Percentiles rank a stretch among this genome's conserved stretches.
Evolutionary conservation across 2,888 invertebrate species (phyloP).

Genomic region (Matsumyia berberina): DNA sequence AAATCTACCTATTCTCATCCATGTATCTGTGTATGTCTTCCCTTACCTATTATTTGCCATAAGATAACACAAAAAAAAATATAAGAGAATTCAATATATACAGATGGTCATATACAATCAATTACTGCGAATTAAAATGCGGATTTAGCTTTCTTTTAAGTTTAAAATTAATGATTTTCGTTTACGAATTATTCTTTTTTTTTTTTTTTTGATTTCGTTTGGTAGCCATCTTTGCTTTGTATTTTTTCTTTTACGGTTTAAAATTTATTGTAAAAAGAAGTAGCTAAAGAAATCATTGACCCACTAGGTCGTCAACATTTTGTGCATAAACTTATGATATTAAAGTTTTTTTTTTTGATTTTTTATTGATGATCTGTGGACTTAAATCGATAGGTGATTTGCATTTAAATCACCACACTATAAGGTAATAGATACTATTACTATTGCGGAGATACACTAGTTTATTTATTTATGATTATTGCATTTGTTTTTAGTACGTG

Average conservation of each 20-base stretch:
- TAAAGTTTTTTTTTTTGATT: too few species aligned
- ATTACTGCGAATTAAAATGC: slow-evolving; percentile 68
- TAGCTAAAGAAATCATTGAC: slow-evolving; percentile 53
- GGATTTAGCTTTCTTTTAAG: slow-evolving; percentile 64
- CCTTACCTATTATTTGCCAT: slow-evolving; percentile 8
- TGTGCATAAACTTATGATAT: slow-evolving; percentile 18
- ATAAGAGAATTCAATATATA: not conserved
- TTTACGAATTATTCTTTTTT: not conserved
- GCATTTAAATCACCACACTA: slow-evolving; percentile 15
- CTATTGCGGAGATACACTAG: not conserved
- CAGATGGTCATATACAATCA: slow-evolving; percentile 41
- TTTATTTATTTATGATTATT: slow-evolving; percentile 41
- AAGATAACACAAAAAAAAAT: slow-evolving; percentile 1
- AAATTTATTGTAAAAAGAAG: not conserved
- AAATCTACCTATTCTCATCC: not conserved
- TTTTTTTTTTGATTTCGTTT: slow-evolving; percentile 6
- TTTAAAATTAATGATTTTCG: slow-evolving; percentile 37
- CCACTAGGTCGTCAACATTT: slow-evolving; percentile 51
- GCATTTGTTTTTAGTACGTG: slow-evolving; percentile 10
- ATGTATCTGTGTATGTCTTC: not conserved
- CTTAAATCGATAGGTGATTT: slow-evolving; percentile 31
- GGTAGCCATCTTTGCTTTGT: not conserved
- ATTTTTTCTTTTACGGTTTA: not conserved
- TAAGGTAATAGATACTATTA: slow-evolving; percentile 28
- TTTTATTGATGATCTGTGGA: slow-evolving; percentile 39